Conservation (phyloP, 2,888 invertebrate species). For the Beris chalybata region DNA sequence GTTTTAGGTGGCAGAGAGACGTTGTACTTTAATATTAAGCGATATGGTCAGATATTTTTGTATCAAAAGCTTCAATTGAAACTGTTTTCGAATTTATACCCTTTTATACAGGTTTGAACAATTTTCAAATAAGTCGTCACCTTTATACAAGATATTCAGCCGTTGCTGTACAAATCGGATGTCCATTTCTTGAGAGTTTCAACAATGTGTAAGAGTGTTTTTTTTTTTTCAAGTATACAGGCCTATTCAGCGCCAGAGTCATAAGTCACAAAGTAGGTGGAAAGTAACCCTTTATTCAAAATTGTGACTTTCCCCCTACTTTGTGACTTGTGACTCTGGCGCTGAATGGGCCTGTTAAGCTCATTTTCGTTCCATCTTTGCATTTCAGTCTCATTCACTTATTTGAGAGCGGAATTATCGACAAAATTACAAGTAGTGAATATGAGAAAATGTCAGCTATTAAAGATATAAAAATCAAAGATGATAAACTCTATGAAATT, state of each 20-base stretch:
- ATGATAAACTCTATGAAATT: slow-evolving; percentile 38
- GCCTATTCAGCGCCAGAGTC: too few species aligned
- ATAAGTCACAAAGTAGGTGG: too few species aligned
- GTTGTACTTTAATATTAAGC: slow-evolving; percentile 72
- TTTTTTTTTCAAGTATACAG: background rate
- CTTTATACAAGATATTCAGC: slow-evolving; percentile 77
- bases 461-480: slow-evolving; percentile 47
- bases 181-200: slow-evolving; percentile 73
- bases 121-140: slow-evolving; percentile 73
- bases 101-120: slow-evolving; percentile 45
- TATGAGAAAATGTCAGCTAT: slow-evolving; percentile 70
- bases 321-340: too few species aligned
- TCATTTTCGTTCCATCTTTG: background rate
- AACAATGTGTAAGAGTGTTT: slow-evolving; percentile 65
- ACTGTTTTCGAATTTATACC: background rate
- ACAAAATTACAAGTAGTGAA: slow-evolving; percentile 76
- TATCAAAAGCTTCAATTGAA: background rate
- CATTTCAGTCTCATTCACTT: slow-evolving; percentile 66
- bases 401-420: slow-evolving; percentile 75
- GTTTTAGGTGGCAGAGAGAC: slow-evolving; percentile 76
- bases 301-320: too few species aligned
- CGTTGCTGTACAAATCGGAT: slow-evolving; percentile 74
- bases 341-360: too few species aligned
- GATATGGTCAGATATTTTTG: slow-evolving; percentile 64
- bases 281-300: too few species aligned